Evolutionary conservation across 2,888 invertebrate genomes (phyloP).

Genomic region (Campoplex nolae): DNA sequence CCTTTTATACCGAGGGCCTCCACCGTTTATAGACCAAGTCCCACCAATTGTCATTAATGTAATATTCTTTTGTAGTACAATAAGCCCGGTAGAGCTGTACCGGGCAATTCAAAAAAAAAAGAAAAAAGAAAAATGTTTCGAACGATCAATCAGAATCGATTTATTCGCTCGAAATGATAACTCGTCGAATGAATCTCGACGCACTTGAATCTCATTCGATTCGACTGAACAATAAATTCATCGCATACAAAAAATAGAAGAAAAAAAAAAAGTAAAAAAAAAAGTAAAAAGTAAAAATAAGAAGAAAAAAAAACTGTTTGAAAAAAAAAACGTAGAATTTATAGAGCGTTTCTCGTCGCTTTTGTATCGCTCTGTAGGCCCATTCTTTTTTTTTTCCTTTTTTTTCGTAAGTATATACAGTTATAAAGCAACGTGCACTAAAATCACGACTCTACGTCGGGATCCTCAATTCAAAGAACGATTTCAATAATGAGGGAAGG

Average conservation of each 20-base stretch:
- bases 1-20: conserved; percentile 20
- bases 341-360: not conserved
- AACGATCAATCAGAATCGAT: no score
- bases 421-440: conserved; percentile 19
- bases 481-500: conserved; percentile 60
- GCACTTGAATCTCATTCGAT: not conserved
- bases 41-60: conserved; percentile 58
- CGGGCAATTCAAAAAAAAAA: not conserved
- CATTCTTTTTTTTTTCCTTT: not conserved
- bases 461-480: conserved; percentile 66
- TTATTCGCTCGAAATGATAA: no score
- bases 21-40: conserved; percentile 1
- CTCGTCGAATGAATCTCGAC: no score
- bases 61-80: conserved; percentile 57
- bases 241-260: not conserved
- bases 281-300: not conserved
- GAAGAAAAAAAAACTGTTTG: not conserved
- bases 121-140: not conserved
- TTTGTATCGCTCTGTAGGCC: not conserved
- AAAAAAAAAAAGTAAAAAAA: not conserved
- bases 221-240: not conserved
- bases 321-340: not conserved
- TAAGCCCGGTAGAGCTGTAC: conserved; percentile 12
- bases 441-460: conserved; percentile 36
- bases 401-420: conserved; percentile 1